These are phyloP conservation scores for Macropodus opercularis DNA, from an alignment of 2,797 vertebrate genomes.

Conservation along the genomic window DNA sequence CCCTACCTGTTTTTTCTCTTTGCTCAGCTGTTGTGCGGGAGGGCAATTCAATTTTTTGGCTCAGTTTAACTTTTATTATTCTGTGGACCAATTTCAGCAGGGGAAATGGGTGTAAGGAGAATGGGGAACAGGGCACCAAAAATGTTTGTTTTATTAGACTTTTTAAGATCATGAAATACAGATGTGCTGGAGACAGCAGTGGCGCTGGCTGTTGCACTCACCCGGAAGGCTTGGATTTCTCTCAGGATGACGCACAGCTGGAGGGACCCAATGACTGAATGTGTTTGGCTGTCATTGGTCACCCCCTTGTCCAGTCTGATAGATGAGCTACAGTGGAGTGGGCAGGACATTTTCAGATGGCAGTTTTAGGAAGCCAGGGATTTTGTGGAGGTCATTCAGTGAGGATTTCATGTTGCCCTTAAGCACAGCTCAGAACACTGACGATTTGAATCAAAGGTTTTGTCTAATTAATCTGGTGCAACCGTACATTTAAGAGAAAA, in stretches of 20 bases:
- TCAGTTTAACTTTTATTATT: conserved; percentile 66
- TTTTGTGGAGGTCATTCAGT: conserved; percentile 42
- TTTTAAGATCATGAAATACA: conserved; percentile 74
- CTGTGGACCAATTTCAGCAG: conserved; percentile 82
- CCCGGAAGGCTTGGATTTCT: conserved; percentile 87
- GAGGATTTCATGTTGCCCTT: conserved; percentile 60
- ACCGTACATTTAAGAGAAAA: conserved; percentile 19
- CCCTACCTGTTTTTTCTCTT: conserved; percentile 64
- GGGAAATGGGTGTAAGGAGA: conserved; percentile 45
- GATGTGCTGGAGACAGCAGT: conserved; percentile 63
- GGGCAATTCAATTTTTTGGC: conserved; percentile 56
- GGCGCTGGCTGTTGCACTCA: conserved; percentile 73
- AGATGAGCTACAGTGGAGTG: conserved; percentile 67
- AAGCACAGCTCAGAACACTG: conserved; percentile 57
- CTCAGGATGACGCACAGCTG: conserved; percentile 79
- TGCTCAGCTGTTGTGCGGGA: conserved; percentile 68
- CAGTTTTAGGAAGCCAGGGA: conserved; percentile 50
- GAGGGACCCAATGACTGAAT: conserved; percentile 83
- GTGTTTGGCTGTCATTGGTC: conserved; percentile 82
- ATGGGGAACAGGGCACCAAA: conserved; percentile 60
- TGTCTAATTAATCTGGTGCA: conserved; percentile 24
- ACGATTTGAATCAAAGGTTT: conserved; percentile 9
- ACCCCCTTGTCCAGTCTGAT: conserved; percentile 69
- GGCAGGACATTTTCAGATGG: conserved; percentile 61
- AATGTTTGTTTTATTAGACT: conserved; percentile 67